Base-by-base conservation (phyloP, 2,797 vertebrate species). In the Sebastes hubbsi region DNA sequence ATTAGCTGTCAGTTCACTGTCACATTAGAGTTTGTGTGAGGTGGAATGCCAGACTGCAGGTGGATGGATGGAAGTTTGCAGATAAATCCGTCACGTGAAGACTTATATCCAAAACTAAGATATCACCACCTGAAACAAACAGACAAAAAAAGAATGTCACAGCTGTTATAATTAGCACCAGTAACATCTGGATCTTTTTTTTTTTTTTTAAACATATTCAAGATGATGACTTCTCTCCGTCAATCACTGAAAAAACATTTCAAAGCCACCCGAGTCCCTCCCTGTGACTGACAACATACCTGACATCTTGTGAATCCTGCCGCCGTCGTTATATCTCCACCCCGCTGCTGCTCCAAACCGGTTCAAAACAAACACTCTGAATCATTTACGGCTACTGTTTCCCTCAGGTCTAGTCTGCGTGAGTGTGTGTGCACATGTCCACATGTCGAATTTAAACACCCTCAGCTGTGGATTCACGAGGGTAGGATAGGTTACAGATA, bases 401-500 rank as follows among this genome's bases (percentile, higher is more conserved):
- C 67, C 20, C 30, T 72, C 30, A 5, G 32, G 27, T 67, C 24
- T 6, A 4, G 24, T 42, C 22, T 42, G n/a, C 24, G 0, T 4
- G 32, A 46, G 67, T 24, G 46, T 58, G 56, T 61, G 75, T 66
- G 72, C 24, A 16, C 67, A 54, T 77, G 77, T 81, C 73, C 65
- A 36, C 69, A 54, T 80, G 76, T 66, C 27, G 68, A 80, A 68
- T 63, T 77, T 62, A 80, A 85, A 81, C 72, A 54, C 83, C 61
- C 38, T 87, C 76, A 85, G 73, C 66, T 77, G 77, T 82, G 71
- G 67, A 62, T 77, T 42, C 63, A 83, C 75, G n/a, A 72, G 36
- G 81, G 84, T 71, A 38, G 82, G 72, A 81, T 71, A 61, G 22
- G 77, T 87, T 88, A 75, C 87, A 85, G 78, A 79, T 84, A 87